Evolutionary conservation across 1,140 invertebrate species (phyloP), one percentile per base, ranked within the genome.

Genomic region (Drosophila neocordata): DNA sequence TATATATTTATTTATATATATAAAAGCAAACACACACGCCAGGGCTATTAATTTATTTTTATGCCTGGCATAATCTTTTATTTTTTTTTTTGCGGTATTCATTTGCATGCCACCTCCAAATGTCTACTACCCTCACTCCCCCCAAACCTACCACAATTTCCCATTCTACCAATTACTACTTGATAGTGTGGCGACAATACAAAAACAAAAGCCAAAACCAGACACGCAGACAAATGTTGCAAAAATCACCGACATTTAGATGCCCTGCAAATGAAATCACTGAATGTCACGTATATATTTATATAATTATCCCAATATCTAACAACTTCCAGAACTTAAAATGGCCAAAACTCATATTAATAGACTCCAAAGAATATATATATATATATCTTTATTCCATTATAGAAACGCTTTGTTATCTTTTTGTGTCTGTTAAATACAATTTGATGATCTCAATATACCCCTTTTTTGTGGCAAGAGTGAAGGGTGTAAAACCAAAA

Each of bases 1-100:
- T 8, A 44, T 44, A 18, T 44, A 44, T 44, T 7, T 15, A 44
- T 15, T 12, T 44, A 15, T 18, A 44, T 44, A 15, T 44, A 57
- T 22, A 55, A n/a, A 56, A 37, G 56, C 27, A 44, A 38, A 65
- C 60, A 68, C 65, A 60, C 73, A 76, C 72, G 60, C 72, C 37
- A 69, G 44, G 68, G 72, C 76, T 72, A 88, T 87, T 87, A 87
- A 87, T 83, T 87, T 83, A 77, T 88, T 87, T 84, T 88, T 88
- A 88, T 88, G 83, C 78, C 61, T 69, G 41, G 74, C 82, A 83
- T 87, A 87, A 87, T 88, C 85, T 83, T 82, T 65, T 63, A 27
- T 57, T 65, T 79, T 41, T 61, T 63, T 75, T 61, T 68, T 70
- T 56, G 75, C 76, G 52, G 61, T 72, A 37, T 71, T 80, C 60